Conservation (phyloP, 2,888 invertebrate species). For the Nebria brevicollis region DNA sequence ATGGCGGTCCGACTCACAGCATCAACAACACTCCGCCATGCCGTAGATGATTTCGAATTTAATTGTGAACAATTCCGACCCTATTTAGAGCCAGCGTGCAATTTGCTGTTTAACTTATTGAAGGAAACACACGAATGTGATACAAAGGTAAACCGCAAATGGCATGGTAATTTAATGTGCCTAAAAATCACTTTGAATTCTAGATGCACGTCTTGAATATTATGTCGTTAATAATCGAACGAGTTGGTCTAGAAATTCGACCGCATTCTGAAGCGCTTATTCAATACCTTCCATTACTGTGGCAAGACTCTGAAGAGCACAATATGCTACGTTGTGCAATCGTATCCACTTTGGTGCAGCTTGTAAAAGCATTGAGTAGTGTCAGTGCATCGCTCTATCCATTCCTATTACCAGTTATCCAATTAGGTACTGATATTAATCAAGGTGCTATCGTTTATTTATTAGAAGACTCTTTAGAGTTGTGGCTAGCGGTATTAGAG, state of each 20-base stretch:
- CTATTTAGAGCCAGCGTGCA: slow-evolving; percentile 81
- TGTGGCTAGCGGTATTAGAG: slow-evolving; percentile 89
- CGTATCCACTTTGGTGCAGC: slow-evolving; percentile 84
- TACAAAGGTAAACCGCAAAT: slow-evolving; percentile 74
- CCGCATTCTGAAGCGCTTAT: slow-evolving; percentile 77
- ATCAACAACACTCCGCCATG: slow-evolving; percentile 82
- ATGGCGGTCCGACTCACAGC: slow-evolving; percentile 89
- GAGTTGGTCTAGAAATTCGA: slow-evolving; percentile 80
- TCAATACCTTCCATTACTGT: slow-evolving; percentile 85
- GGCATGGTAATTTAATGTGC: too few species aligned
- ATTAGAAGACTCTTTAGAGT: slow-evolving; percentile 89
- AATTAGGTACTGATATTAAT: slow-evolving; percentile 79
- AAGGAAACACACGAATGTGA: slow-evolving; percentile 92
- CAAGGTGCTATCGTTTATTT: slow-evolving; percentile 88
- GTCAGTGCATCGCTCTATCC: slow-evolving; percentile 66
- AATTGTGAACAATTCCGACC: slow-evolving; percentile 86
- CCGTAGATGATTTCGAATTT: slow-evolving; percentile 94
- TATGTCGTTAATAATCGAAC: slow-evolving; percentile 88
- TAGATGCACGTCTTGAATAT: slow-evolving; percentile 92
- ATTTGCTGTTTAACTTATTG: slow-evolving; percentile 82
- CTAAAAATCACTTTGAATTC: slow-evolving; percentile 50
- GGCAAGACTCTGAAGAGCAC: slow-evolving; percentile 88
- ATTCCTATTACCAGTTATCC: slow-evolving; percentile 75
- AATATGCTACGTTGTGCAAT: slow-evolving; percentile 93
- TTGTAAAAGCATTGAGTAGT: slow-evolving; percentile 78